Base-by-base conservation (phyloP, 2,797 vertebrate species). In the Rhinichthys osculus region DNA sequence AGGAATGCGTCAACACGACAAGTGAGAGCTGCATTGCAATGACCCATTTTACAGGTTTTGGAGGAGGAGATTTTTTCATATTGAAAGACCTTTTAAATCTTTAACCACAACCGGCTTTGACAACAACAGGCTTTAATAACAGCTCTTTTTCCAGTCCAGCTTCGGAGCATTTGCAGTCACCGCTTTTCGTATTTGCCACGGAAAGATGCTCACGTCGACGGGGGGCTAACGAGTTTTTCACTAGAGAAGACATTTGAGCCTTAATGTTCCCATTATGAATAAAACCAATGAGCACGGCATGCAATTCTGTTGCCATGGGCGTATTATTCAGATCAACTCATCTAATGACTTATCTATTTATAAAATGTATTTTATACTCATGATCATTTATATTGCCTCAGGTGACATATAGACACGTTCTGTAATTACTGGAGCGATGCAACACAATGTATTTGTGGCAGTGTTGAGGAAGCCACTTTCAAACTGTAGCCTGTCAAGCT, bases 1-100 rank as follows among this genome's bases (percentile, higher is more conserved):
- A 87, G 91, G 87, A 89, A 77, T 85, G 82, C 47, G 57, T 85
- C 89, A 90, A 89, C 87, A 86, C 81, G 85, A 89, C 87, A 70
- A 78, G 79, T 78, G 54, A 82, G 66, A 16, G 52, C 87, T 64
- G 80, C 52, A 83, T 82, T 17, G 23, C 80, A 78, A 78, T 85
- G 74, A 88, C 80, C 83, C 74, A 85, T 83, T 83, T 85, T 72
- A 85, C 72, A 1, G 52, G 47, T 27, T 50, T 50, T 59, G 78
- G 52, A 77, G 72, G 72, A 72, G 52, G 77, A 57, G 62, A 81
- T 47, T 69, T 82, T 85, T 85, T 77, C 57, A 71, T 69, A 52
- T 78, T 66, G 57, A 86, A 85, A 57, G 59, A 35, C 77, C 71
- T 52, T 64, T 87, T 84, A 85, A 81, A 85, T 85, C 72, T 82